Percentiles rank a stretch among this genome's conserved stretches.
phyloP scores from a whole-genome alignment of 64 coral and sea anemone species.

The Orbicella faveolata region DNA sequence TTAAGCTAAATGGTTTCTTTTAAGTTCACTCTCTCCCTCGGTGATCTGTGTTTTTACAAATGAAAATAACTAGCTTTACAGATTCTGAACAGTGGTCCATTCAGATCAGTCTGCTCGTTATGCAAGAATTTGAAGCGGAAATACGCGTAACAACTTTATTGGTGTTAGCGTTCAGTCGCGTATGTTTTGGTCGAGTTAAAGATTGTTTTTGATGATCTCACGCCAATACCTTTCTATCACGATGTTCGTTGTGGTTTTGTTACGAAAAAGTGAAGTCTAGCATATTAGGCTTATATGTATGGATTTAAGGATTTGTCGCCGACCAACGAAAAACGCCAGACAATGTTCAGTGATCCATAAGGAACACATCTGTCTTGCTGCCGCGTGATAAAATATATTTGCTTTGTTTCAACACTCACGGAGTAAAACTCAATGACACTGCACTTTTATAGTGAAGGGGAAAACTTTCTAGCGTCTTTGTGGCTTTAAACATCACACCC shows the following conservation, averaged over 20 bases:
- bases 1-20: neutral
- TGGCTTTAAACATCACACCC: no score
- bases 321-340: neutral
- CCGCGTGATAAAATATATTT: neutral
- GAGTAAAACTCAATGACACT: no score
- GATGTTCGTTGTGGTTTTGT: neutral
- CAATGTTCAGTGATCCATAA: neutral
- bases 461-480: no score
- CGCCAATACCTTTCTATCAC: neutral
- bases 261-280: neutral
- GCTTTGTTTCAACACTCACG: no score
- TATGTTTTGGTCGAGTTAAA: neutral
- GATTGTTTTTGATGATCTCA: conserved; percentile 26
- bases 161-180: neutral
- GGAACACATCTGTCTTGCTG: neutral
- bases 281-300: neutral
- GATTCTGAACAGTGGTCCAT: no score
- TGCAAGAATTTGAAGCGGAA: neutral
- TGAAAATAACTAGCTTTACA: no score
- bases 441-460: no score
- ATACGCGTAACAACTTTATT: neutral
- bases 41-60: neutral
- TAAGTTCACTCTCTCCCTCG: neutral
- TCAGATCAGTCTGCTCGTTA: no score
- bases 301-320: neutral